Conservation (phyloP, 2,113 vertebrate species). For the Motacilla alba region DNA sequence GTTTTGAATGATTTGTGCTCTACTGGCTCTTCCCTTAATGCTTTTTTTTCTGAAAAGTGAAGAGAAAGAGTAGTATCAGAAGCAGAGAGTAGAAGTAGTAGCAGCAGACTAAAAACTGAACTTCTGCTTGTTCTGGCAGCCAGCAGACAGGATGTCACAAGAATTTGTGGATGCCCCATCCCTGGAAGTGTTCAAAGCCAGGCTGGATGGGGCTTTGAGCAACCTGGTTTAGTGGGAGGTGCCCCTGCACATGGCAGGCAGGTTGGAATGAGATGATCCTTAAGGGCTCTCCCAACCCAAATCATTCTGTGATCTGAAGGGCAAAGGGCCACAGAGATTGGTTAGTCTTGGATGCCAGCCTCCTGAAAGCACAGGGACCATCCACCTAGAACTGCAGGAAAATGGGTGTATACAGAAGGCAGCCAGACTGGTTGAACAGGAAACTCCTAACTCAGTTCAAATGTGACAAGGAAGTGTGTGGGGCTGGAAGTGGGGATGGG, state of each 20-base stretch:
- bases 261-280: background rate
- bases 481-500: background rate
- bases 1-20: background rate
- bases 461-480: background rate
- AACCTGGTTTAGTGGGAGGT: background rate
- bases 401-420: background rate
- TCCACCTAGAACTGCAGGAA: background rate
- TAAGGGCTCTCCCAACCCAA: background rate
- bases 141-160: background rate
- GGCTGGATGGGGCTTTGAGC: background rate
- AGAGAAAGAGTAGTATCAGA: background rate
- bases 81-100: background rate
- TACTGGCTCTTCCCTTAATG: background rate
- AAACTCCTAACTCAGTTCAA: background rate
- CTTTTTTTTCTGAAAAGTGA: background rate
- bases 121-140: background rate
- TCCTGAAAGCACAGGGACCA: background rate
- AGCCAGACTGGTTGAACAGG: background rate
- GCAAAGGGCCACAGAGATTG: background rate
- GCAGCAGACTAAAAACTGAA: background rate
- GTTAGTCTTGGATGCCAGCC: background rate
- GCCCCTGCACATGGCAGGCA: background rate
- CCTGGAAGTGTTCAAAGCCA: background rate
- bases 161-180: background rate
- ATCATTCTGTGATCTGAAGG: background rate